Conservation (phyloP, 2,113 vertebrate species). For the Oxyura jamaicensis region DNA sequence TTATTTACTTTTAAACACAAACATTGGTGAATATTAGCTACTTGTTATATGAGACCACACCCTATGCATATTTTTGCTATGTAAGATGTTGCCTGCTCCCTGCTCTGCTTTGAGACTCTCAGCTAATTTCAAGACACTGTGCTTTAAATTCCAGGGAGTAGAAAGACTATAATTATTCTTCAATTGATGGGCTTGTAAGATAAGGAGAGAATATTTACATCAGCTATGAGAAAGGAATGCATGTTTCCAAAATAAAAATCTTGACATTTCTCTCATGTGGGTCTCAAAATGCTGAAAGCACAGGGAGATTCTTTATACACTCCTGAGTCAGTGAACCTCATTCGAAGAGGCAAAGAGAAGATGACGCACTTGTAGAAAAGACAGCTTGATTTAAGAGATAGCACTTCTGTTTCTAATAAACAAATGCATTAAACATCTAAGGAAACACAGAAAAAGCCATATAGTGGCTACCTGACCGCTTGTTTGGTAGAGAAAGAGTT, state of each 20-base stretch:
- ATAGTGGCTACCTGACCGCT: background rate
- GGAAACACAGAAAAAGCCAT: background rate
- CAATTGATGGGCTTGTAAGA: conserved; percentile 24
- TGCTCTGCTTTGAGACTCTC: background rate
- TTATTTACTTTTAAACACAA: background rate
- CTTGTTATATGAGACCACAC: background rate
- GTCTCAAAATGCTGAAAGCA: background rate
- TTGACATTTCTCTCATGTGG: conserved; percentile 9
- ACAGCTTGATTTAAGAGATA: background rate
- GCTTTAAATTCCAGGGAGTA: background rate
- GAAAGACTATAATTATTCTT: background rate
- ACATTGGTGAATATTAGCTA: background rate
- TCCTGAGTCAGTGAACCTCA: conserved; percentile 28
- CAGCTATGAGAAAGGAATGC: conserved; percentile 65
- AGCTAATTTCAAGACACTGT: background rate
- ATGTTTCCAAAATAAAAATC: conserved; percentile 25
- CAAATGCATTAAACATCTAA: background rate
- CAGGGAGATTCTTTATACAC: background rate
- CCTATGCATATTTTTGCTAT: background rate
- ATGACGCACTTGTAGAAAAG: conserved; percentile 7
- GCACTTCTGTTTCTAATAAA: conserved; percentile 9
- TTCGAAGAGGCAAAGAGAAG: background rate
- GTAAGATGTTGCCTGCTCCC: background rate
- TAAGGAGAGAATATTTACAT: conserved; percentile 61
- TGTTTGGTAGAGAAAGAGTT: background rate